Evolutionary conservation across 35 echinoderm and acorn worm species (phyloP), one percentile per base, ranked within the genome.

Genomic region (Diadema setosum): DNA sequence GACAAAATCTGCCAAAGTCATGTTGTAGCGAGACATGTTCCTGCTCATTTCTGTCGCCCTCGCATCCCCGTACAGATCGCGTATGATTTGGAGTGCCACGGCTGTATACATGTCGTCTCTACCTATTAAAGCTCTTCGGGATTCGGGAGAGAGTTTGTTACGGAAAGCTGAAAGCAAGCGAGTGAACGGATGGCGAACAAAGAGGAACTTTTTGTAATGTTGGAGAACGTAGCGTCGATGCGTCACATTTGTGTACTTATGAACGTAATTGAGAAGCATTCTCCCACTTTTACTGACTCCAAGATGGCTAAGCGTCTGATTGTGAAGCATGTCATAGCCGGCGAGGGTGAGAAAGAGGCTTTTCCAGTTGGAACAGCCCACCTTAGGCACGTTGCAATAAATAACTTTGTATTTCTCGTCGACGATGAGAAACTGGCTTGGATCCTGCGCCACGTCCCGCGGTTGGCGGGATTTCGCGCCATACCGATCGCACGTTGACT

Each of bases 101-200:
- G 17, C n/a, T 33, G 84, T 73, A 5, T 82, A 2, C 81, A 82
- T 65, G 18, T 80, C 7, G 21, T 44, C 73, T 32, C 9, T 39
- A 67, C 32, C 44, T 70, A 26, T 4, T 20, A 34, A 25, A 67
- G 43, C 45, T 39, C 45, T 27, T 17, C n/a, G n/a, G n/a, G n/a
- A n/a, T 26, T 50, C 33, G 1, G 82, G 87, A 34, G 83, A 67
- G 4, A 94, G 73, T 60, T 94, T 94, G 59, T 90, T 90, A n/a
- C 87, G 73, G 44, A 63, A 94, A 42, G 70, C 87, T 5, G 92
- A 94, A n/a, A 94, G 82, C 24, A 94, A 23, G 24, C 92, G 82
- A 20, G 87, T 85, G 33, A 94, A 81, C 23, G 92, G 92, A 58
- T 94, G 92, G 23, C 92, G 87, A 3, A 94, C 92, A 46, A 94